Percentiles rank a stretch among this genome's conserved stretches.
phyloP scores from a whole-genome alignment of 2,797 vertebrate genomes.

The Psittacula echo region DNA sequence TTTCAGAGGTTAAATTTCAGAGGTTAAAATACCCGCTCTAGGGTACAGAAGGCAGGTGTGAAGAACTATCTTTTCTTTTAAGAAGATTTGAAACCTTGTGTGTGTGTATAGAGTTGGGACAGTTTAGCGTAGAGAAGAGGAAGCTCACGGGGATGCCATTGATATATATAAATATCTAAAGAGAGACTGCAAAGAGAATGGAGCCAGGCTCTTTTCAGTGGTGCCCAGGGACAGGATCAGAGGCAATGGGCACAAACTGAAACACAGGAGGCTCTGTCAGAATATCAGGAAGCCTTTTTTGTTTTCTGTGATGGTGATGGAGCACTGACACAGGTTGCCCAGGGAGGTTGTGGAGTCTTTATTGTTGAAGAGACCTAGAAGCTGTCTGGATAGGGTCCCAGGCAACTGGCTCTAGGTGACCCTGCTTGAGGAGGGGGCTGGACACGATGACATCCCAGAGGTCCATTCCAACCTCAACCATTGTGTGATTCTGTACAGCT shows the following conservation, averaged over 20 bases:
- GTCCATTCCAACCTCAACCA: background rate
- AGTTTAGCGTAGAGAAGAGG: background rate
- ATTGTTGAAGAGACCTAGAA: background rate
- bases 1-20: background rate
- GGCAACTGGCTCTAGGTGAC: background rate
- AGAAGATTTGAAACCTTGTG: background rate
- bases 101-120: background rate
- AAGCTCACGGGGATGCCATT: background rate
- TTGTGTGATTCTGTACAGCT: background rate
- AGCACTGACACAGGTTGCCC: background rate
- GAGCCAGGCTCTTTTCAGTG: background rate
- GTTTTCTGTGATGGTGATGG: background rate
- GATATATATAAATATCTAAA: background rate
- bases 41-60: background rate
- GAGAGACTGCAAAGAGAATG: background rate
- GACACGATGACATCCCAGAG: background rate
- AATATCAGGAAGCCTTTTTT: background rate
- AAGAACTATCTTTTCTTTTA: background rate
- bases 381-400: background rate
- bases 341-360: background rate
- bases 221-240: background rate
- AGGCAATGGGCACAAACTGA: background rate
- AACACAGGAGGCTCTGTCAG: background rate
- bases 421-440: background rate
- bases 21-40: background rate